phyloP scores from a whole-genome alignment of 2,797 vertebrate species.

The Bucorvus abyssinicus region DNA sequence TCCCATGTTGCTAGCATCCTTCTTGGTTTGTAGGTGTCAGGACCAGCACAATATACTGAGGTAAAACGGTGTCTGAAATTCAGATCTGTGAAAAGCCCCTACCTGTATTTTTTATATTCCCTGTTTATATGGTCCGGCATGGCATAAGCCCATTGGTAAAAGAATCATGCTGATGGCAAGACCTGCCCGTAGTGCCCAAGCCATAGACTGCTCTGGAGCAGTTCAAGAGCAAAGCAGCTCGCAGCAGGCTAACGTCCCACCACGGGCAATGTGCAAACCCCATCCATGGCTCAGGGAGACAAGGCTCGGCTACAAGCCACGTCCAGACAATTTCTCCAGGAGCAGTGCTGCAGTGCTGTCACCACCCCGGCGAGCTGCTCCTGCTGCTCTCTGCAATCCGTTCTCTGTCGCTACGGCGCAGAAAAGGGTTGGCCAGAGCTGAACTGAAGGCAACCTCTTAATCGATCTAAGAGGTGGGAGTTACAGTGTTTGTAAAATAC shows the following conservation, averaged over 20 bases:
- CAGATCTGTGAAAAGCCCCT: background rate
- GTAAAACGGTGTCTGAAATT: background rate
- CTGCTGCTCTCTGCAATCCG: background rate
- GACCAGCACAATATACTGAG: background rate
- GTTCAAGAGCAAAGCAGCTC: background rate
- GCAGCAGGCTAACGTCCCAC: background rate
- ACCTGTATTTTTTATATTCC: background rate
- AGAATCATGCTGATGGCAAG: background rate
- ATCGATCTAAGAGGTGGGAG: conserved; percentile 37
- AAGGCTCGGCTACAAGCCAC: background rate
- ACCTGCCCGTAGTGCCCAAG: background rate
- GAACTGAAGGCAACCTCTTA: conserved; percentile 25
- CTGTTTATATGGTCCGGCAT: background rate
- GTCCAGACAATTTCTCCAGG: background rate
- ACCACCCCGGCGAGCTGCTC: background rate
- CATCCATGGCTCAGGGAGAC: background rate
- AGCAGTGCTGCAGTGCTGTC: background rate
- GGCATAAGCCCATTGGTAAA: background rate
- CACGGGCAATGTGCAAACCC: accelerated
- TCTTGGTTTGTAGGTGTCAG: background rate
- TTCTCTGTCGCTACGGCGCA: background rate
- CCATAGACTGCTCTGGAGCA: background rate
- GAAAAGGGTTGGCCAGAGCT: background rate
- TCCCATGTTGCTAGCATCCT: background rate
- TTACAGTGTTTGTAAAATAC: conserved; percentile 44